Evolutionary conservation across 2,797 vertebrate genomes (phyloP).

Genomic region (Squalus acanthias): DNA sequence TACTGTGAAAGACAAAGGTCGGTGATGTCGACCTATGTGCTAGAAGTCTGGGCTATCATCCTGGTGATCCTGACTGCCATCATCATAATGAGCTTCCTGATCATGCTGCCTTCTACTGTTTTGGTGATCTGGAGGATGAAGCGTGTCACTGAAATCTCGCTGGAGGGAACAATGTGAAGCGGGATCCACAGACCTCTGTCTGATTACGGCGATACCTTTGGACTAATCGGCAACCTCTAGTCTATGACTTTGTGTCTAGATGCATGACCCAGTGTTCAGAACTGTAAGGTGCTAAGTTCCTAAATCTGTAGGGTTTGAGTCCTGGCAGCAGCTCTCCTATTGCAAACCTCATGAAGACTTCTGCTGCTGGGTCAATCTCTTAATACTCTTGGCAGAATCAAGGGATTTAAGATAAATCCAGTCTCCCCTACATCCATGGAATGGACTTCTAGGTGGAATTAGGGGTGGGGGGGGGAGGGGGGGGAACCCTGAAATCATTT

Average conservation of each 20-base stretch:
- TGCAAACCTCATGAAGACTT: neutral
- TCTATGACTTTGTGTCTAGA: neutral
- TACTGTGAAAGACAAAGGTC: neutral
- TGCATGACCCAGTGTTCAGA: neutral
- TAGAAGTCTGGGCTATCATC: constrained; percentile 50
- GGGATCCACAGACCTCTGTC: neutral
- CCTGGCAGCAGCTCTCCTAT: neutral
- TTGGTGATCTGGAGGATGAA: constrained; percentile 52
- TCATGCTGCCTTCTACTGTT: constrained; percentile 43
- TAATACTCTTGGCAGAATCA: neutral
- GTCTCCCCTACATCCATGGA: neutral
- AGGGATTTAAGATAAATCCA: neutral
- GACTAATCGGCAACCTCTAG: neutral
- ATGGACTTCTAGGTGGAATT: neutral
- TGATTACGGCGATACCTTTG: neutral
- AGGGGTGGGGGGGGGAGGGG: neutral
- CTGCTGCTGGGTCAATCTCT: neutral
- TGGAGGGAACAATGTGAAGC: constrained; percentile 42
- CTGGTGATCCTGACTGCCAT: constrained; percentile 52
- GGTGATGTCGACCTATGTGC: neutral
- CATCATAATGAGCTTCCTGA: constrained; percentile 52
- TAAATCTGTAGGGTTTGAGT: neutral
- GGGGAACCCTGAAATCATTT: neutral
- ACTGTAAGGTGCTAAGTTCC: neutral
- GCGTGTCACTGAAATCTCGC: constrained; percentile 42